Evolutionary conservation across 1,140 invertebrate genomes (phyloP).

Genomic region (Scaptodrosophila lebanonensis): DNA sequence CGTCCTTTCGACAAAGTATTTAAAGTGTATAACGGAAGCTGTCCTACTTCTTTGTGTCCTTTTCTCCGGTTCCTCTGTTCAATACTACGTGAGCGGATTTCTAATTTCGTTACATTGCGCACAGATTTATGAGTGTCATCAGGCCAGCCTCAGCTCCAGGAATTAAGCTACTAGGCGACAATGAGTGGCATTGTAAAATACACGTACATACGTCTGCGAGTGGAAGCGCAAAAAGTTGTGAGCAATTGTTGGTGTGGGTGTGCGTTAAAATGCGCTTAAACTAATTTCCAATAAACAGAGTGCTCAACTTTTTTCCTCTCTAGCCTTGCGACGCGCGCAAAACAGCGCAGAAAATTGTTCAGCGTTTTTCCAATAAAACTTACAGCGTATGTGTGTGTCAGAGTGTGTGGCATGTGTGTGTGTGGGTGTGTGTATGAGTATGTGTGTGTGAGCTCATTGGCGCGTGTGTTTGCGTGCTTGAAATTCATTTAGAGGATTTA

Average conservation of each 20-base stretch:
- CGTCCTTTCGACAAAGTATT: constrained; percentile 41
- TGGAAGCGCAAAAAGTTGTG: constrained; percentile 32
- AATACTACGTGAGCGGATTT: constrained; percentile 53
- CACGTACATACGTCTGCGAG: not conserved
- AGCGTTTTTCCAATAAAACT: constrained; percentile 8
- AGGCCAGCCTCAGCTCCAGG: constrained; percentile 16
- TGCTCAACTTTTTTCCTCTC: constrained; percentile 54
- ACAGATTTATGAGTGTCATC: constrained; percentile 54
- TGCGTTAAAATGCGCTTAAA: constrained; percentile 30
- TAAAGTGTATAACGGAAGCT: constrained; percentile 51
- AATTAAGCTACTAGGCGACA: constrained; percentile 52
- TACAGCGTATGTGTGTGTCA: constrained; percentile 6
- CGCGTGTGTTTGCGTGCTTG: constrained; percentile 71
- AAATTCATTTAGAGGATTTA: constrained; percentile 73
- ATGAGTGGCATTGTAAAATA: not conserved
- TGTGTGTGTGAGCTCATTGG: constrained; percentile 36
- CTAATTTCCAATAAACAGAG: constrained; percentile 69
- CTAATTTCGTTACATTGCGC: constrained; percentile 43
- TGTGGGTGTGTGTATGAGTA: not conserved
- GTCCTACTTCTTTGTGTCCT: constrained; percentile 29
- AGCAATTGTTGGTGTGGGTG: constrained; percentile 9
- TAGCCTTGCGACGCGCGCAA: constrained; percentile 42
- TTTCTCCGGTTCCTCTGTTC: constrained; percentile 24
- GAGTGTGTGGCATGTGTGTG: constrained; percentile 4
- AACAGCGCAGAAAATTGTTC: constrained; percentile 41